These are phyloP conservation scores for Brachypodius melanocephalos DNA, from an alignment of 2,113 vertebrate genomes.

Conservation along the genomic window DNA sequence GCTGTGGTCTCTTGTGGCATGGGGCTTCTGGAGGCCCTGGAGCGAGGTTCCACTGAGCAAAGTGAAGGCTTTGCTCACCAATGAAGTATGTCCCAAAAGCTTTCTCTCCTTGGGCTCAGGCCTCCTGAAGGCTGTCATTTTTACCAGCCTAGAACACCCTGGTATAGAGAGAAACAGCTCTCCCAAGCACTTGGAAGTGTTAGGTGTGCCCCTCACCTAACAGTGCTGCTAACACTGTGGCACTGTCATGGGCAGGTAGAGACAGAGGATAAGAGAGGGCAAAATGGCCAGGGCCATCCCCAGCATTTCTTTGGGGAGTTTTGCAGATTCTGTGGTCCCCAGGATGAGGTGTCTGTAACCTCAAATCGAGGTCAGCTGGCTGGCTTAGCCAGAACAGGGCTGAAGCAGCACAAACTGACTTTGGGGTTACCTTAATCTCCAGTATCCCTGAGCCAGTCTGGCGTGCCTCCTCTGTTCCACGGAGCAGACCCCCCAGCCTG, in stretches of 20 bases:
- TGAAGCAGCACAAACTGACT: background rate
- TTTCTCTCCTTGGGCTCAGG: background rate
- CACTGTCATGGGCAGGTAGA: background rate
- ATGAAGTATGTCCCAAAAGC: background rate
- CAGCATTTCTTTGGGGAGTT: background rate
- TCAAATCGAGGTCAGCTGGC: background rate
- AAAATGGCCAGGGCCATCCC: background rate
- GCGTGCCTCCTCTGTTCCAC: rapidly evolving
- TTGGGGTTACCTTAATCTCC: background rate
- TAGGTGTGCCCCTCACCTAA: too few relatives aligned
- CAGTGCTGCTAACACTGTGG: background rate
- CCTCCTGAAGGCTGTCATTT: background rate
- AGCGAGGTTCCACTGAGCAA: background rate
- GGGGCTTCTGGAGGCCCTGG: background rate
- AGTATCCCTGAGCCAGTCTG: background rate
- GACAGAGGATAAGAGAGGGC: background rate
- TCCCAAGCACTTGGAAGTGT: background rate
- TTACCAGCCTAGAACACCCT: background rate
- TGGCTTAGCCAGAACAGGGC: background rate
- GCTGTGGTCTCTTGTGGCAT: background rate
- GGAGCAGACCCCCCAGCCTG: background rate
- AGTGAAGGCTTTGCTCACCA: background rate
- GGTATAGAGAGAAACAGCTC: background rate
- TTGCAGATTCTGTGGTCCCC: background rate
- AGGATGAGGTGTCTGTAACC: background rate